A percentile compares a stretch with the other conserved stretches of the same genome.
Evolutionary conservation across 1,140 invertebrate species (phyloP).

Genomic region (Polypedilum vanderplanki): DNA sequence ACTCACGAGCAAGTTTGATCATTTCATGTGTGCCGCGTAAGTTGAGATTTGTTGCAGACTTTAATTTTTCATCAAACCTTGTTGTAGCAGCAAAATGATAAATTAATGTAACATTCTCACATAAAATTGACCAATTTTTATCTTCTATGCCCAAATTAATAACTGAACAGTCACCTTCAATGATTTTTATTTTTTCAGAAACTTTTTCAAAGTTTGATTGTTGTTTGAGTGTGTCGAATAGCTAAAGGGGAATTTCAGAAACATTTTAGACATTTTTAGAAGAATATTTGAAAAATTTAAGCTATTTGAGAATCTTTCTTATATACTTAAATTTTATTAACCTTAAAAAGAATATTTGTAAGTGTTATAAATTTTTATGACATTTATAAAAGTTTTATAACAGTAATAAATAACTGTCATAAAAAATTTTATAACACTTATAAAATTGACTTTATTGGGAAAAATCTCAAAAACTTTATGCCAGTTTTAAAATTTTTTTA

Average conservation of each 20-base stretch:
- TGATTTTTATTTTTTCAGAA: constrained; percentile 57
- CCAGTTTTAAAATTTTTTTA: too few relatives aligned
- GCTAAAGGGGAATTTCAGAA: constrained; percentile 51
- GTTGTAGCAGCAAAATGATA: constrained; percentile 90
- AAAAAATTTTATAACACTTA: too few relatives aligned
- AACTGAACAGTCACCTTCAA: constrained; percentile 70
- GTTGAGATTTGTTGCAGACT: constrained; percentile 65
- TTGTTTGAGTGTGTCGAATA: constrained; percentile 66
- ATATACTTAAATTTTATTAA: too few relatives aligned
- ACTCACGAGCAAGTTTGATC: constrained; percentile 64
- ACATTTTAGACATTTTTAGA: too few relatives aligned
- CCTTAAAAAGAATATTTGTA: too few relatives aligned
- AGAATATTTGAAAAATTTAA: not conserved
- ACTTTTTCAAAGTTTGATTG: constrained; percentile 50
- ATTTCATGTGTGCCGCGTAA: constrained; percentile 66
- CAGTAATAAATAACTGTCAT: too few relatives aligned
- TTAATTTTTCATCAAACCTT: constrained; percentile 64
- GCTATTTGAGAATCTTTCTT: too few relatives aligned
- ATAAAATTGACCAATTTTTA: constrained; percentile 59
- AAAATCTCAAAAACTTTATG: too few relatives aligned
- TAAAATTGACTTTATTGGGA: too few relatives aligned
- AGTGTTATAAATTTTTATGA: too few relatives aligned
- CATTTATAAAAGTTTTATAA: too few relatives aligned
- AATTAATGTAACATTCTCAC: constrained; percentile 69
- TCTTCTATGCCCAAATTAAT: constrained; percentile 66